phyloP scores from a whole-genome alignment of 2,113 vertebrate species.

The Fregetta grallaria region DNA sequence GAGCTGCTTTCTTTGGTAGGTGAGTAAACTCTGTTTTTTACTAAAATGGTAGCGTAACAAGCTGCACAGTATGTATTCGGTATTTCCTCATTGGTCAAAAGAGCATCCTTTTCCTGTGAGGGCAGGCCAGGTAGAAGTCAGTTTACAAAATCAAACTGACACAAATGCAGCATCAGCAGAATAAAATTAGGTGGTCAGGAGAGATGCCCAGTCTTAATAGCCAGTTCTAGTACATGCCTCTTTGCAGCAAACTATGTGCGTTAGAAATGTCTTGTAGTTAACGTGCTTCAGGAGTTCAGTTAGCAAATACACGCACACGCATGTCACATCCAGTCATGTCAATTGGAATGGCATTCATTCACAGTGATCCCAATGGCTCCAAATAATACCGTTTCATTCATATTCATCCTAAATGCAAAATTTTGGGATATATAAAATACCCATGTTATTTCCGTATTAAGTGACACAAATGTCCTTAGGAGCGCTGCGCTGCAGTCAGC shows the following conservation, averaged over 20 bases:
- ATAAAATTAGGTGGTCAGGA: background rate
- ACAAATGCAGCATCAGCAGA: background rate
- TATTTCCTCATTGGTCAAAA: background rate
- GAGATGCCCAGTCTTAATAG: background rate
- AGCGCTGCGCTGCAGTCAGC: background rate
- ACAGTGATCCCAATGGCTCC: background rate
- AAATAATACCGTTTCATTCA: background rate
- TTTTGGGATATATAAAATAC: background rate
- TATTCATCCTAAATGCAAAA: background rate
- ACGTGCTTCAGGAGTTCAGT: background rate
- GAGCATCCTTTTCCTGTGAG: background rate
- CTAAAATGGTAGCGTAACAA: background rate
- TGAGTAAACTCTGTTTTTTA: background rate
- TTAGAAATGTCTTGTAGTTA: background rate
- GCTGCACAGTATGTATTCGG: fast-evolving
- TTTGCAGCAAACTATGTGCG: background rate
- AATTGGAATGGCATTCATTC: background rate
- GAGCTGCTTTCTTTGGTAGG: background rate
- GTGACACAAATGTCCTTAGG: background rate
- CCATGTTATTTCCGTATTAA: background rate
- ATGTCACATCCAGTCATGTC: background rate
- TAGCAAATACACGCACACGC: background rate
- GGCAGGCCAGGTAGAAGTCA: background rate
- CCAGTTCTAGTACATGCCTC: background rate
- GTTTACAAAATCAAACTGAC: background rate